Evolutionary conservation across 2,888 invertebrate species (phyloP).

Genomic region (Diloba caeruleocephala): DNA sequence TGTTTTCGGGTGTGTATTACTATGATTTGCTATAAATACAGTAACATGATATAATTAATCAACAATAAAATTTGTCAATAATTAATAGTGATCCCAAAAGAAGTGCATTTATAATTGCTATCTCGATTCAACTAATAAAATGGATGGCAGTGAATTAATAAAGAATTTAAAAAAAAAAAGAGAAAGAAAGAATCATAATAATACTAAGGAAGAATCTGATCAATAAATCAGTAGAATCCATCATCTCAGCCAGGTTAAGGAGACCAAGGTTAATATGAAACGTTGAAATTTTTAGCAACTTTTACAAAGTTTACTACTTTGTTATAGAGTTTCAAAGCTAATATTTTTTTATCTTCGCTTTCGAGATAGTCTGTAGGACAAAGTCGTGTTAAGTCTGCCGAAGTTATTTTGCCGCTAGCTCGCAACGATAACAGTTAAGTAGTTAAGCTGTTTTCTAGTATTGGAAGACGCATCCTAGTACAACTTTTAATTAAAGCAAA

Average conservation of each 20-base stretch:
- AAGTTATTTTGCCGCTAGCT: constrained; percentile 52
- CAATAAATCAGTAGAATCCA: constrained; percentile 49
- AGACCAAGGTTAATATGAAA: constrained; percentile 37
- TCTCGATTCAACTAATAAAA: too few relatives aligned
- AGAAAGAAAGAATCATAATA: constrained; percentile 1
- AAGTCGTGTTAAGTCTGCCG: constrained; percentile 32
- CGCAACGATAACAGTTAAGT: constrained; percentile 46
- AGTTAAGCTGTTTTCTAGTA: constrained; percentile 36
- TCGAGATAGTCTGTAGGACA: constrained; percentile 47
- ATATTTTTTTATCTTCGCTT: constrained; percentile 56
- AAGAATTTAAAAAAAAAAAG: not conserved
- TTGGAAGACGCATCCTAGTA: constrained; percentile 42
- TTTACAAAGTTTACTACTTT: constrained; percentile 50
- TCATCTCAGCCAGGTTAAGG: constrained; percentile 40
- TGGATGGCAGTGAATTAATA: too few relatives aligned
- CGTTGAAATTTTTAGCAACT: constrained; percentile 49
- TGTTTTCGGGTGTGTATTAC: too few relatives aligned
- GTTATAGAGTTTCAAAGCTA: constrained; percentile 55
- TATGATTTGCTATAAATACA: too few relatives aligned
- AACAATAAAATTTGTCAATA: too few relatives aligned
- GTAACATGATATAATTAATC: too few relatives aligned
- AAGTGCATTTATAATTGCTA: too few relatives aligned
- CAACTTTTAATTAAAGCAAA: constrained; percentile 60
- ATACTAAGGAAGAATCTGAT: constrained; percentile 42
- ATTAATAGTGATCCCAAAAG: too few relatives aligned